Percentiles rank a stretch among this genome's conserved stretches.
Evolutionary conservation across 2,888 invertebrate species (phyloP).

Genomic region (Drosophila vallismaia): DNA sequence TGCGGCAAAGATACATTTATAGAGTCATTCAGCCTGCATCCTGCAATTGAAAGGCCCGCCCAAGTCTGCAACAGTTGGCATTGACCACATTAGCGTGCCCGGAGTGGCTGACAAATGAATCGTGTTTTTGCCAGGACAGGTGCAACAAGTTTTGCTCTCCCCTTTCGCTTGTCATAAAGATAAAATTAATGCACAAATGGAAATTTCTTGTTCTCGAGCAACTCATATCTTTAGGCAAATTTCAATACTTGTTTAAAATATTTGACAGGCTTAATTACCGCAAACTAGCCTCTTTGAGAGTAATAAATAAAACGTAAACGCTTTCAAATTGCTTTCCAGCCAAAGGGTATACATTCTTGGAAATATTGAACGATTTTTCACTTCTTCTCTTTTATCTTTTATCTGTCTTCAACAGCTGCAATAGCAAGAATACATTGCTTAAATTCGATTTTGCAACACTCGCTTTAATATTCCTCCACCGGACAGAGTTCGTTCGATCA

Average conservation of each 20-base stretch:
- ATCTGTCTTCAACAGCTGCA: conserved; percentile 36
- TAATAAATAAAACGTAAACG: conserved; percentile 20
- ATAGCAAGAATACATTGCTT: conserved; percentile 16
- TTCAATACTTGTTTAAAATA: conserved; percentile 7
- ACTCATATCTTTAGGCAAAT: conserved; percentile 4
- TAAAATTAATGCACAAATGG: conserved; percentile 30
- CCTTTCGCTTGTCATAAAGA: conserved; percentile 9
- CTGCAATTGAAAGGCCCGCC: conserved; percentile 55
- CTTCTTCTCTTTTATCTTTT: conserved; percentile 34
- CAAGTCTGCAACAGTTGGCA: conserved; percentile 72
- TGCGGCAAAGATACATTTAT: conserved; percentile 62
- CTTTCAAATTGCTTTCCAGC: conserved; percentile 12
- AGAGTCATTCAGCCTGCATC: conserved; percentile 72
- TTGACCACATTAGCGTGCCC: conserved; percentile 72
- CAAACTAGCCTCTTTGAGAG: not conserved
- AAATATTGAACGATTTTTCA: conserved; percentile 33
- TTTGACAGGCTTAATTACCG: conserved; percentile 26
- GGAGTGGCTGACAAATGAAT: conserved; percentile 67
- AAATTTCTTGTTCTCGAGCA: conserved; percentile 5
- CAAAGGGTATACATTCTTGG: conserved; percentile 11
- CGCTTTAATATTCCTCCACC: conserved; percentile 59
- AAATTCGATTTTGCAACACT: conserved; percentile 33
- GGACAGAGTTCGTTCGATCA: conserved; percentile 65
- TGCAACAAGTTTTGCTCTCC: conserved; percentile 67
- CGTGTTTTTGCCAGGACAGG: conserved; percentile 45